Percentiles rank a stretch among this genome's conserved stretches.
phyloP scores from a whole-genome alignment of 2,113 vertebrate genomes.

The Mus pahari region DNA sequence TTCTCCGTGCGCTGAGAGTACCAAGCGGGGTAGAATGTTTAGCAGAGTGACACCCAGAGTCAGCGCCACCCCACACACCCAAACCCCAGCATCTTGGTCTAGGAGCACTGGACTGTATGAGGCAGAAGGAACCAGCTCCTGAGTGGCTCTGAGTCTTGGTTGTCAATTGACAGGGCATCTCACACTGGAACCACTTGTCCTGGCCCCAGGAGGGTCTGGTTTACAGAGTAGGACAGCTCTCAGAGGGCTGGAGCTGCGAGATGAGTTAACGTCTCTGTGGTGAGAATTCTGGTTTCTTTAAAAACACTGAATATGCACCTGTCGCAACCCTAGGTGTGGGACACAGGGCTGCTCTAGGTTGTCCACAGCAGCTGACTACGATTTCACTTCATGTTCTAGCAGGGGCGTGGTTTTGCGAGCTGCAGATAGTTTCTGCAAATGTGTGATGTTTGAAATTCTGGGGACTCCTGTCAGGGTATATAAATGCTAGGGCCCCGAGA shows the following conservation, averaged over 20 bases:
- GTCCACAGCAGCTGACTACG: no score
- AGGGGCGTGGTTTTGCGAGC: no score
- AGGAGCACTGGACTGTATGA: not conserved
- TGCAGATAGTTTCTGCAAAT: no score
- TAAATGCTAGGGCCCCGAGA: no score
- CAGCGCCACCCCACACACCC: no score
- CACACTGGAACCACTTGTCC: not conserved
- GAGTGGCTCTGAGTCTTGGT: not conserved
- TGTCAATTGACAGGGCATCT: not conserved
- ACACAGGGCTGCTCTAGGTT: no score
- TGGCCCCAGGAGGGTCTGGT: not conserved
- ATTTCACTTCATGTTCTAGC: no score
- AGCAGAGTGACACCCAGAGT: not conserved
- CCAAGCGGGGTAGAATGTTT: not conserved
- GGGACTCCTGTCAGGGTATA: no score
- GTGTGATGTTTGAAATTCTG: no score
- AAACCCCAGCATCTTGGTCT: not conserved
- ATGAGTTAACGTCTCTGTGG: not conserved
- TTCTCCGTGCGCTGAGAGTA: conserved; percentile 94
- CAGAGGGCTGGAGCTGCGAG: not conserved
- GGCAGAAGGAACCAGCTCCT: not conserved
- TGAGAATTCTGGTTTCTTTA: no score
- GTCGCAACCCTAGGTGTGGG: no score
- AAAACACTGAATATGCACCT: no score
- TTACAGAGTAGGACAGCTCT: not conserved